phyloP scores from a whole-genome alignment of 2,888 invertebrate genomes.

The Lutraria lutraria region DNA sequence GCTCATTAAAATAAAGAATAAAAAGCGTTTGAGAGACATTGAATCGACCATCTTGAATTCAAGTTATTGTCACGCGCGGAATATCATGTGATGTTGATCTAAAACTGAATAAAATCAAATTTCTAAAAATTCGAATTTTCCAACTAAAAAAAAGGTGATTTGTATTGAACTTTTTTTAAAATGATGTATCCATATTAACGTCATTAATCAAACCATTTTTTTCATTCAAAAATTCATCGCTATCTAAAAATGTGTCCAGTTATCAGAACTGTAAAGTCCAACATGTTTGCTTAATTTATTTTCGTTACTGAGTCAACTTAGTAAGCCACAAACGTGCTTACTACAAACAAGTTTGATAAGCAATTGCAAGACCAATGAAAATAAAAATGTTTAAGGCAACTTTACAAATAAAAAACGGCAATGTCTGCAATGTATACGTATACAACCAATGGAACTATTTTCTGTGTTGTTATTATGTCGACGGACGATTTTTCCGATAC shows the following conservation, averaged over 20 bases:
- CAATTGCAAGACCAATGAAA: too few relatives aligned
- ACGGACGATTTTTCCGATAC: too few relatives aligned
- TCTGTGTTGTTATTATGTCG: too few relatives aligned
- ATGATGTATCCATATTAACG: not conserved
- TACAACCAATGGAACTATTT: too few relatives aligned
- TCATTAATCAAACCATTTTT: not conserved
- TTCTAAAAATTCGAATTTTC: not conserved
- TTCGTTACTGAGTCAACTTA: not conserved
- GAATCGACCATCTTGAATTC: not conserved
- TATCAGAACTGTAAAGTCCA: not conserved
- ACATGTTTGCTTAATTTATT: not conserved
- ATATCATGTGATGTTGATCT: not conserved
- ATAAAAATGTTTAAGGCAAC: too few relatives aligned
- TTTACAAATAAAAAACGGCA: too few relatives aligned
- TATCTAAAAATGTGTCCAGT: not conserved
- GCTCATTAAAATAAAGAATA: conserved; percentile 1
- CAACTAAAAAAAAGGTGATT: not conserved
- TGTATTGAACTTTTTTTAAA: not conserved
- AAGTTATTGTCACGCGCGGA: not conserved
- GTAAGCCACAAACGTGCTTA: too few relatives aligned
- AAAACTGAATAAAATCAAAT: not conserved
- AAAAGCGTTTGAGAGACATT: not conserved
- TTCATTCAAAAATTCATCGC: not conserved
- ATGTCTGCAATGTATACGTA: too few relatives aligned
- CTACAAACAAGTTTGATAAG: too few relatives aligned